phyloP scores from a whole-genome alignment of 2,888 invertebrate genomes.

The Clivina fossor region DNA sequence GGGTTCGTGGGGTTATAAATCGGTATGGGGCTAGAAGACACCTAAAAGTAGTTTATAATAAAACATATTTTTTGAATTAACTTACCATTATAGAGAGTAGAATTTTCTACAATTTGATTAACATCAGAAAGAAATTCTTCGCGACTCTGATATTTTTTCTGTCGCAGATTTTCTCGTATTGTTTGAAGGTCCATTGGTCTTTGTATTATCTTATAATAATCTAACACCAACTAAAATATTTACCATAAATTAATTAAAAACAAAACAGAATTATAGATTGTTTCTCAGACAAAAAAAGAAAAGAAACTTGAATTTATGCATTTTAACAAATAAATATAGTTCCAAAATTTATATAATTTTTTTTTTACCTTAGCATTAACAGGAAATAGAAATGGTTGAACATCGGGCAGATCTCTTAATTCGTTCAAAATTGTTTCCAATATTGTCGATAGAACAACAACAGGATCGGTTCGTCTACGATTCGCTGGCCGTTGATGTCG shows the following conservation, averaged over 20 bases:
- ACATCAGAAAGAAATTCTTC: conserved; percentile 95
- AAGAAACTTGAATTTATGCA: too few species aligned
- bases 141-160: conserved; percentile 91
- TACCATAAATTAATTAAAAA: background rate
- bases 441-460: conserved; percentile 90
- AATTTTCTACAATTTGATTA: conserved; percentile 95
- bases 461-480: conserved; percentile 90
- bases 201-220: conserved; percentile 89
- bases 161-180: conserved; percentile 85
- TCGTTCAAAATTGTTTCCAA: conserved; percentile 90
- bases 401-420: conserved; percentile 88
- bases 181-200: conserved; percentile 97
- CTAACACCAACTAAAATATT: conserved; percentile 72
- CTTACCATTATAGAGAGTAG: conserved; percentile 84
- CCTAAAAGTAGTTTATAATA: background rate
- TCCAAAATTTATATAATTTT: too few species aligned
- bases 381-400: conserved; percentile 90
- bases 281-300: conserved; percentile 3
- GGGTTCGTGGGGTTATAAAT: too few species aligned
- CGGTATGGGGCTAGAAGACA: too few species aligned
- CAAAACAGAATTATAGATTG: conserved; percentile 1
- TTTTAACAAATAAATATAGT: too few species aligned
- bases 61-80: conserved; percentile 13
- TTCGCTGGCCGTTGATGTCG: conserved; percentile 81
- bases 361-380: conserved; percentile 81